Conservation (phyloP, 2,113 vertebrate genomes). For the Setophaga petechia region DNA sequence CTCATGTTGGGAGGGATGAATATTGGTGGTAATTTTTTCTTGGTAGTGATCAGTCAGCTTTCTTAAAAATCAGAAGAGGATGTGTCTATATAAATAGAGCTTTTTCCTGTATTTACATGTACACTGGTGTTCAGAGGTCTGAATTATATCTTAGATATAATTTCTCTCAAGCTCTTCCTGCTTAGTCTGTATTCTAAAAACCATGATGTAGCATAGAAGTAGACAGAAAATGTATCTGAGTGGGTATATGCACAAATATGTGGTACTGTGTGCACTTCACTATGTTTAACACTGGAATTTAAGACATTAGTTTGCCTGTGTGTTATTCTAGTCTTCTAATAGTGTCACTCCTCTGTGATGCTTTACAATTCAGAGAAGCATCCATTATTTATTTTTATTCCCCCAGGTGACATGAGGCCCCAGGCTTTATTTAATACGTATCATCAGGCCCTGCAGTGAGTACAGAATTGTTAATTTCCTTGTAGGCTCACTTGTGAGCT, state of each 20-base stretch:
- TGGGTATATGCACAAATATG: background rate
- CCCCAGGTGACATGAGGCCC: background rate
- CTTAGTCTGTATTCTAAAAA: background rate
- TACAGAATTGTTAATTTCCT: background rate
- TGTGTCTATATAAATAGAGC: background rate
- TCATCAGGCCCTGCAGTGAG: background rate
- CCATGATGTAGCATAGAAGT: background rate
- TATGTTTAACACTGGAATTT: background rate
- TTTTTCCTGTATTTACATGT: background rate
- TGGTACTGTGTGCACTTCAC: background rate
- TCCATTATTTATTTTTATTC: conserved; percentile 19
- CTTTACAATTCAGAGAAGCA: background rate
- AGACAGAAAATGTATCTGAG: background rate
- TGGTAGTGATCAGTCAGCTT: background rate
- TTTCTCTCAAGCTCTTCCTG: background rate
- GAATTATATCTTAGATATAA: background rate
- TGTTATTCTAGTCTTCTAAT: background rate
- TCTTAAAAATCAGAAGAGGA: background rate
- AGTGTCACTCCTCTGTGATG: background rate
- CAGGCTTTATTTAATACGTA: background rate
- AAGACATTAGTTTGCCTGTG: background rate
- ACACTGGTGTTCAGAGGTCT: background rate
- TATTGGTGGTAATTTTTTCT: background rate
- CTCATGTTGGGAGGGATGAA: background rate
- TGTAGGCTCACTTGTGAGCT: background rate